Evolutionary conservation across 2,113 vertebrate species (phyloP).

Genomic region (Calidris pygmaea): DNA sequence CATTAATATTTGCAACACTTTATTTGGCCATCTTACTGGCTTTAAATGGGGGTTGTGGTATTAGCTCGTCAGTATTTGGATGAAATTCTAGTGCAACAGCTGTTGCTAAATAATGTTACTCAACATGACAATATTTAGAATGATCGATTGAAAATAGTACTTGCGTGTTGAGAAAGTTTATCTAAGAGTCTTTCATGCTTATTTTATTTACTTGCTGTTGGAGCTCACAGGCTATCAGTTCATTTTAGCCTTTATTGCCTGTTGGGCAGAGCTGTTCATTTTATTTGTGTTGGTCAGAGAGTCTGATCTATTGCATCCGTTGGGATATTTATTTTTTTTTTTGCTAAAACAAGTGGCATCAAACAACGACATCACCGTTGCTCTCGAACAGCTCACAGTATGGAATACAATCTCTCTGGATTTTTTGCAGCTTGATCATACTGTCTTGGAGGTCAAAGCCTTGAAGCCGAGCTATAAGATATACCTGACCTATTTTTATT

Average conservation of each 20-base stretch:
- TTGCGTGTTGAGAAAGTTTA: not conserved
- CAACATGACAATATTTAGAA: not conserved
- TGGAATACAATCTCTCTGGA: not conserved
- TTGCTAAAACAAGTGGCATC: not conserved
- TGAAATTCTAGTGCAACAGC: not conserved
- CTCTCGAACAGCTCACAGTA: not conserved
- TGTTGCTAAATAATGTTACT: constrained; percentile 17
- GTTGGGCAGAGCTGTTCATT: not conserved
- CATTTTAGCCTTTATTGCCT: not conserved
- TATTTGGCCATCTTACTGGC: not conserved
- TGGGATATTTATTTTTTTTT: not conserved
- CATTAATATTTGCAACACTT: not conserved
- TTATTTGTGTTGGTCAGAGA: not conserved
- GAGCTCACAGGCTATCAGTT: not conserved
- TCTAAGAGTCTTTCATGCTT: not conserved
- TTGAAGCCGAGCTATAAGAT: not conserved
- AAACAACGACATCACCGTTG: not conserved
- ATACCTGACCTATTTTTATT: constrained; percentile 6
- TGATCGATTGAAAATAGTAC: not conserved
- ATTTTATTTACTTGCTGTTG: not conserved
- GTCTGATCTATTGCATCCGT: not conserved
- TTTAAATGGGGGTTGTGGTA: not conserved
- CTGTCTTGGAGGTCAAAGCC: not conserved
- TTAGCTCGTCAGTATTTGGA: not conserved
- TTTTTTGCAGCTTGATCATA: not conserved